Base-by-base conservation (phyloP, 2,888 invertebrate genomes). In the Liposcelis brunnea region DNA sequence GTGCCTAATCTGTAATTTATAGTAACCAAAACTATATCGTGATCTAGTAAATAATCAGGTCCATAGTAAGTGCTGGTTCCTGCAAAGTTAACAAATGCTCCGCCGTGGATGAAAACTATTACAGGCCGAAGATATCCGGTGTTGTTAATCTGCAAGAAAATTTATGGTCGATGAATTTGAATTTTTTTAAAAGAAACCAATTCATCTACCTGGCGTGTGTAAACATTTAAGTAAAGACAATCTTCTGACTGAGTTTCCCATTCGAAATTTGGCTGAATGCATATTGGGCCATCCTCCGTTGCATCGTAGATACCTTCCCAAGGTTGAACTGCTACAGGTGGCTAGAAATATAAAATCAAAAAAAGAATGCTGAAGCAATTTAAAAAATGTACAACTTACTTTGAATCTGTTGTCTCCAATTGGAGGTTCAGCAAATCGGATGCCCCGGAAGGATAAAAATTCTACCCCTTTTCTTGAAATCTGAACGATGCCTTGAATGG, bases 231-330 rank as follows among this genome's bases (percentile, higher is more conserved):
- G 21, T 55, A 59, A 3, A 59, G 52, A 18, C 58, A 59, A 43
- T 59, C 58, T 10, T 59, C 58, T 8, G 26, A 26, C 8, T 26
- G 26, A 26, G 4, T 8, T 8, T 4, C 26, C n/a, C n/a, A n/a
- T n/a, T 15, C 15, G 15, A 12, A 37, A n/a, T 5, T 18, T 4
- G 61, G 60, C 50, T 66, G 66, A 0, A 73, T 71, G 49, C 75
- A 74, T 35, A 69, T 64, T 1, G 74, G 73, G 0, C 72, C 74
- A 47, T 74, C 74, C 47, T 62, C 52, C 2, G 69, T 69, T 2
- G 71, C 76, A 55, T 76, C 68, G 40, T 71, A 68, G 14, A 63
- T 60, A 2, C 57, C 60, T 11, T 58, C 54, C 67, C 74, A 75
- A 11, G 61, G 58, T 33, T 64, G 58, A 7, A 68, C 63, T 2